Evolutionary conservation across 2,888 invertebrate species (phyloP).

Genomic region (Polymixis flavicincta): DNA sequence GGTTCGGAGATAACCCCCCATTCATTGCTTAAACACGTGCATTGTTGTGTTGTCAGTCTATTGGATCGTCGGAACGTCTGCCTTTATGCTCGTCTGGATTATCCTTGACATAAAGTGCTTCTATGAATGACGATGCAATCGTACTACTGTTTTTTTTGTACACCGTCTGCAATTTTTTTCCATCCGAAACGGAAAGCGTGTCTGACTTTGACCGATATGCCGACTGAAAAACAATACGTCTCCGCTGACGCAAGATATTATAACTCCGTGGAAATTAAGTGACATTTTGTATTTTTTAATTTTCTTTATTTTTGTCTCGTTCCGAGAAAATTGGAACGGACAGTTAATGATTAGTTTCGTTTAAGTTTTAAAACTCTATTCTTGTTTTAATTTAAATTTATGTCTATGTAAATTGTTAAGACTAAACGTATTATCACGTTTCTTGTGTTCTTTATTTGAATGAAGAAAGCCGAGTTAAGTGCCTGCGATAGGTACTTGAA

Average conservation of each 20-base stretch:
- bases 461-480: conserved; percentile 6
- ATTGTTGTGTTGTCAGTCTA: conserved; percentile 46
- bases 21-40: conserved; percentile 53
- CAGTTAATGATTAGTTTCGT: conserved; percentile 50
- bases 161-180: conserved; percentile 68
- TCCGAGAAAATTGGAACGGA: conserved; percentile 52
- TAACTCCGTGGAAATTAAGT: conserved; percentile 61
- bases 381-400: conserved; percentile 43
- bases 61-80: conserved; percentile 29
- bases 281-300: conserved; percentile 59
- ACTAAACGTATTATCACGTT: conserved; percentile 3
- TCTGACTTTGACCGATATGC: conserved; percentile 87
- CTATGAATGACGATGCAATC: conserved; percentile 67
- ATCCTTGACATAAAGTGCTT: conserved; percentile 61
- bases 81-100: conserved; percentile 54
- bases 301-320: conserved; percentile 48
- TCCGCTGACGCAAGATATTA: conserved; percentile 61
- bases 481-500: conserved; percentile 28
- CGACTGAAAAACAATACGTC: conserved; percentile 83
- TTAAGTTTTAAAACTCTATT: conserved; percentile 45
- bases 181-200: conserved; percentile 82
- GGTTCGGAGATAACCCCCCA: conserved; percentile 88
- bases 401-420: conserved; percentile 7
- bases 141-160: conserved; percentile 58
- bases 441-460: background rate